phyloP scores from a whole-genome alignment of 1,140 invertebrate genomes.

The Dendroctonus valens region DNA sequence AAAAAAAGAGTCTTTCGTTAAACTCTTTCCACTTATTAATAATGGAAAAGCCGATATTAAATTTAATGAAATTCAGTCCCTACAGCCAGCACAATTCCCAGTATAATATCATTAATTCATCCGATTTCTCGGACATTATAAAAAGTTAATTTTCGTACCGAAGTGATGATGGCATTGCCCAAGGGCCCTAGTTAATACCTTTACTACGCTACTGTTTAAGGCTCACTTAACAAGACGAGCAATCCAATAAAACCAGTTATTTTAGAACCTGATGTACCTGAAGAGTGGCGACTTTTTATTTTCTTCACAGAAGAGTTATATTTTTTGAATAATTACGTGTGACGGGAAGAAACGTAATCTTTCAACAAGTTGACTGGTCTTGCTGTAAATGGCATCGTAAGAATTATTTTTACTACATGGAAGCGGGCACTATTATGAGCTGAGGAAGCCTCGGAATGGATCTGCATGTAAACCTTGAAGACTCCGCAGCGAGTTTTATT shows the following conservation, averaged over 20 bases:
- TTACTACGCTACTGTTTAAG: conserved; percentile 17
- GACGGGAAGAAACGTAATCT: conserved; percentile 12
- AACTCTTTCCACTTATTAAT: too few species aligned
- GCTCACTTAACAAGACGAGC: conserved; percentile 13
- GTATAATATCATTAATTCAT: too few species aligned
- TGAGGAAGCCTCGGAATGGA: too few species aligned
- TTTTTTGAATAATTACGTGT: conserved; percentile 23
- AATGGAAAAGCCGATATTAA: too few species aligned
- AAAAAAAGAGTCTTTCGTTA: too few species aligned
- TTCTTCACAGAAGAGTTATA: conserved; percentile 4
- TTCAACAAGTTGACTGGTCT: conserved; percentile 6
- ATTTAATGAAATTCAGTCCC: too few species aligned
- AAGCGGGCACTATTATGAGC: background rate
- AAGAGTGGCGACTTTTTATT: conserved; percentile 18
- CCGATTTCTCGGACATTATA: too few species aligned
- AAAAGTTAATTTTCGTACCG: too few species aligned
- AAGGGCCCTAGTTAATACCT: background rate
- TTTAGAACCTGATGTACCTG: conserved; percentile 15
- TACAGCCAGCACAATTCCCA: too few species aligned
- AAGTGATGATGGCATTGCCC: too few species aligned
- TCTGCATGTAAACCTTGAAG: too few species aligned
- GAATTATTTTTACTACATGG: conserved; percentile 1
- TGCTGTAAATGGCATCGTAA: conserved; percentile 8
- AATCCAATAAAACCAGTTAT: conserved; percentile 12
- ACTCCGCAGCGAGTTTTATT: too few species aligned